Base-by-base conservation (phyloP, 2,797 vertebrate genomes). In the Catharus ustulatus region DNA sequence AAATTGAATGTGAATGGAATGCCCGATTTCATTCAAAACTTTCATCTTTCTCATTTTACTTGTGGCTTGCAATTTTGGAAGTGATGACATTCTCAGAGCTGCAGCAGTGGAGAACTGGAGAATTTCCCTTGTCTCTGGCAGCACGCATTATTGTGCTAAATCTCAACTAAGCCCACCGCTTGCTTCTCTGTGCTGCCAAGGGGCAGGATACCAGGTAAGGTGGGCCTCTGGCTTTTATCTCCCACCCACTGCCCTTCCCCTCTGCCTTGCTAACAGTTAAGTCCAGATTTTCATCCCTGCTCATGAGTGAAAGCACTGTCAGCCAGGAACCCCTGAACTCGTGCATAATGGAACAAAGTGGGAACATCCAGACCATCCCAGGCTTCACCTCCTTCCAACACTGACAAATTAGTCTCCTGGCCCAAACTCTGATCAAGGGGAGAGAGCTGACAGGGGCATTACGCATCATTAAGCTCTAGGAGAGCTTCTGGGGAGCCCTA, bases 11-110 rank as follows among this genome's bases (percentile, higher is more conserved):
- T 79, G 83, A 88, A 88, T 48, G 42, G 69, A 95, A 95, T 69
- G 43, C 23, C 84, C 34, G 9, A 84, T 72, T 91, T 96, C 88
- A 86, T 93, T 96, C 66, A 88, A 91, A 95, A 90, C 40, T 79
- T 94, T 52, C 0, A 0, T 55, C 51, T 78, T 69, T 84, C 73
- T 71, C 19, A 0, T 58, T 86, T 87, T 69, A 75, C 80, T 78
- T 81, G 83, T 91, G 76, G n/a, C 43, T 84, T 91, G 66, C 55
- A 61, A 6, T 76, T 94, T 96, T 88, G 48, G 40, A 95, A 67
- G 86, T 38, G 77, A 59, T 93, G 87, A 90, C 83, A 78, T 55
- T 34, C 51, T 84, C 2, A 0, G 69, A 69, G 21, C 45, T 52
- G 10, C n/a, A 54, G 52, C 48, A 76, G 27, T 1, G 0, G 69